Evolutionary conservation across 2,113 vertebrate genomes (phyloP).

Genomic region (Xyrauchen texanus): DNA sequence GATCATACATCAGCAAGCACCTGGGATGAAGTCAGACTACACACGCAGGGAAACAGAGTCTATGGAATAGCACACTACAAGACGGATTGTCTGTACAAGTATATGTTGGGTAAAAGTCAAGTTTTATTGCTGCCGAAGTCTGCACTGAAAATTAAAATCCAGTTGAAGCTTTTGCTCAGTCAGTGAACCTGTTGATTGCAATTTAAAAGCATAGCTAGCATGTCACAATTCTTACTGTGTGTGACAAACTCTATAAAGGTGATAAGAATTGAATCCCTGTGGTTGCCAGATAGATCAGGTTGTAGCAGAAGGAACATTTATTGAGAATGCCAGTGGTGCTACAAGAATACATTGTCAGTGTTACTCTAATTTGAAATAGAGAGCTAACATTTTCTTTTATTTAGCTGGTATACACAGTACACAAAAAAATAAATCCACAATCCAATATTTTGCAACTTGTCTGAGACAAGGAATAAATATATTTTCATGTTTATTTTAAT

Average conservation of each 20-base stretch:
- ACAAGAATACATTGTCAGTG: too few relatives aligned
- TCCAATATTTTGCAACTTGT: too few relatives aligned
- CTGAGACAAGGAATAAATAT: too few relatives aligned
- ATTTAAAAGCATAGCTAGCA: slow-evolving; percentile 38
- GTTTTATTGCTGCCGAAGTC: not conserved
- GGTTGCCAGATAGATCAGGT: too few relatives aligned
- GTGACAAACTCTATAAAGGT: slow-evolving; percentile 28
- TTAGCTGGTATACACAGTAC: too few relatives aligned
- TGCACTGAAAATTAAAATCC: not conserved
- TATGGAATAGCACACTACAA: not conserved
- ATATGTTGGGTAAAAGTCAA: not conserved
- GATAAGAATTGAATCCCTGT: not conserved
- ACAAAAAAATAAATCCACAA: too few relatives aligned
- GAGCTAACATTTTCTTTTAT: too few relatives aligned
- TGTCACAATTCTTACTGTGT: slow-evolving; percentile 37
- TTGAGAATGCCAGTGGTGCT: too few relatives aligned
- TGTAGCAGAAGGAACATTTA: too few relatives aligned
- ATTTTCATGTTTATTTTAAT: too few relatives aligned
- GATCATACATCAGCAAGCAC: slow-evolving; percentile 23
- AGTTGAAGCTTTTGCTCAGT: not conserved
- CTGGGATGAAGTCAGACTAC: slow-evolving; percentile 4
- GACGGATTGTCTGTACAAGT: not conserved
- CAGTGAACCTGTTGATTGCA: slow-evolving; percentile 53
- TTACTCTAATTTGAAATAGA: too few relatives aligned
- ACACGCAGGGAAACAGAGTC: slow-evolving; percentile 5